Percentiles rank a stretch among this genome's conserved stretches.
phyloP scores from a whole-genome alignment of 2,888 invertebrate species.

The Eristalis pertinax region DNA sequence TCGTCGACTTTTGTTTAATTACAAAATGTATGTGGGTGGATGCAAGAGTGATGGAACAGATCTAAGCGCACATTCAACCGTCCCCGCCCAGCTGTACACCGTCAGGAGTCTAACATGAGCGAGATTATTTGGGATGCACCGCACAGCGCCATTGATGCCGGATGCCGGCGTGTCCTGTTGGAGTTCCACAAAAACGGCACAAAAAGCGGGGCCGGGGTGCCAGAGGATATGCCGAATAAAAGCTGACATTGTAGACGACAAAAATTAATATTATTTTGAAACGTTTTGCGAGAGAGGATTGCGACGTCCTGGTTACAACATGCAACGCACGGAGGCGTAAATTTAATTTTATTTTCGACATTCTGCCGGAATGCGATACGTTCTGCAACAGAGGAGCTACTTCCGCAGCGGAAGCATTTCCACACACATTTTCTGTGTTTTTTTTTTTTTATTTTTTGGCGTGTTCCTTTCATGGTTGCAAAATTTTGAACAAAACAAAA shows the following conservation, averaged over 20 bases:
- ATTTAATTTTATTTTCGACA: conserved; percentile 64
- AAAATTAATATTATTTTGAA: conserved; percentile 71
- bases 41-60: neutral
- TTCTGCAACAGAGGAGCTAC: conserved; percentile 59
- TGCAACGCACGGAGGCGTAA: conserved; percentile 55
- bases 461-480: conserved; percentile 22
- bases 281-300: conserved; percentile 31
- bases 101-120: neutral
- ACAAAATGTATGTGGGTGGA: neutral
- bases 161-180: conserved; percentile 40
- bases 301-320: conserved; percentile 19
- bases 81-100: neutral
- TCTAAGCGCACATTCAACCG: neutral
- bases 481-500: conserved; percentile 11
- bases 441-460: neutral
- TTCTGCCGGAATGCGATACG: conserved; percentile 61
- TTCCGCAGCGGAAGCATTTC: conserved; percentile 39
- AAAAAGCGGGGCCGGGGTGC: conserved; percentile 28
- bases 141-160: conserved; percentile 43
- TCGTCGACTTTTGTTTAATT: conserved; percentile 31
- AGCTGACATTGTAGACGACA: conserved; percentile 63
- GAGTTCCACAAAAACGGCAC: conserved; percentile 7
- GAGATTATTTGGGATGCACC: conserved; percentile 63
- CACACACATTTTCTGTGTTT: neutral
- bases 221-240: conserved; percentile 34